Base-by-base conservation (phyloP, 2,888 invertebrate species). In the Pachydiplax longipennis region DNA sequence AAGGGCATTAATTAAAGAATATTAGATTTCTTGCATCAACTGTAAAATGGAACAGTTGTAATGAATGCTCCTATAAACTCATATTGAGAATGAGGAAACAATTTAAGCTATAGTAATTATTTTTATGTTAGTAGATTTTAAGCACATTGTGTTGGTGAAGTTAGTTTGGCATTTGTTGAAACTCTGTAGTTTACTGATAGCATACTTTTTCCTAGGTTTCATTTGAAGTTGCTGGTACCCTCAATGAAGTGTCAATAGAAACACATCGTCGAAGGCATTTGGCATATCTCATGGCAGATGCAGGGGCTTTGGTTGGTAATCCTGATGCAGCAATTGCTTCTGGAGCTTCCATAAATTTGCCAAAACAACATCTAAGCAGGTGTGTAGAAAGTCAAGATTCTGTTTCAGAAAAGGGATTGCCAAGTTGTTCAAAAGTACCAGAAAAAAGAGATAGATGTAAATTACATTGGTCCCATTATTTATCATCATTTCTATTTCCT, bases 251-350 rank as follows among this genome's bases (percentile, higher is more conserved):
- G 91, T 95, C 97, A 92, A 95, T 98, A 91, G 98, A 99, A 93
- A 98, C 98, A 4, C 98, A 99, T 93, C 95, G 99, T 90, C 95
- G 98, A 92, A 96, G 98, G 92, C 99, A 99, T 94, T 95, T 99
- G 92, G 99, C 99, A 15, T 98, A 99, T 94, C 95, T 99, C 82
- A 99, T 99, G 99, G 98, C 98, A 61, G 99, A 99, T 94, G 98
- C 98, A 93, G 99, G 99, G 80, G 98, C 98, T 91, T 95, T 99
- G 91, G 97, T 98, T 73, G 97, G 97, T 8, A 98, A 98, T 94
- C 98, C 98, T 2, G 97, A 98, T 93, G 97, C 97, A 22, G 96
- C 97, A 1, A 58, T 87, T 61, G 87, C 87, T 15, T 87, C 87
- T 37, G 87, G 87, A 22, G 58, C 87, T 22, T 65, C 87, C 18